A percentile compares a stretch with the other conserved stretches of the same genome.
Conservation (phyloP, 2,888 invertebrate genomes). For the Pyrgus malvae region DNA sequence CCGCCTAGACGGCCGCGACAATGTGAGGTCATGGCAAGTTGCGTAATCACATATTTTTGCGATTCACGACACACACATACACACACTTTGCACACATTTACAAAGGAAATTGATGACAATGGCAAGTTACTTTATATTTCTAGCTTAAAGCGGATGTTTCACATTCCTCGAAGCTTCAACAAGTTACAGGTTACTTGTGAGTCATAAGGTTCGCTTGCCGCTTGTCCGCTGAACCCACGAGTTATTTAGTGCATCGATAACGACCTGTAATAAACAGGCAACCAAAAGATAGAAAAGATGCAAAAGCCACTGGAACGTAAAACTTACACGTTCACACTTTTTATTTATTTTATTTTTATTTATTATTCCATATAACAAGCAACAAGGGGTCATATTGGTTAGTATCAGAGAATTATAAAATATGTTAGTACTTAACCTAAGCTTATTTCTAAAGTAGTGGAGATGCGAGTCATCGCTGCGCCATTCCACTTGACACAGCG, state of each 20-base stretch:
- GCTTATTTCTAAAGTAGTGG: too few relatives aligned
- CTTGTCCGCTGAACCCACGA: not conserved
- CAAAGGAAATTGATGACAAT: constrained; percentile 37
- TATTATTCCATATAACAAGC: too few relatives aligned
- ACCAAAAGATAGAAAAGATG: too few relatives aligned
- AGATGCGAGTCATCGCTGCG: too few relatives aligned
- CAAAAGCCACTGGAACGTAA: too few relatives aligned
- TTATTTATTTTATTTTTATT: too few relatives aligned
- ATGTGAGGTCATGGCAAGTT: constrained; percentile 44
- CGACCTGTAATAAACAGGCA: too few relatives aligned
- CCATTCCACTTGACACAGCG: too few relatives aligned
- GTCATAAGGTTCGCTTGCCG: constrained; percentile 16
- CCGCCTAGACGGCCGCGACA: constrained; percentile 53
- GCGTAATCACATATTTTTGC: constrained; percentile 33
- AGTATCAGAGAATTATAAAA: too few relatives aligned
- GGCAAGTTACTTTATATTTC: constrained; percentile 21
- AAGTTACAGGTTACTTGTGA: constrained; percentile 23
- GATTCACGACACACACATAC: constrained; percentile 34
- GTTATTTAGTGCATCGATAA: constrained; percentile 4
- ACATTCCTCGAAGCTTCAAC: constrained; percentile 24
- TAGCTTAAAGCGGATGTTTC: constrained; percentile 26
- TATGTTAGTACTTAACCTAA: too few relatives aligned
- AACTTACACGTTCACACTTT: too few relatives aligned
- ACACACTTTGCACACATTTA: constrained; percentile 32
- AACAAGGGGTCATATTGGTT: too few relatives aligned